Conservation (phyloP, 2,113 vertebrate genomes). For the Elephantulus edwardii region DNA sequence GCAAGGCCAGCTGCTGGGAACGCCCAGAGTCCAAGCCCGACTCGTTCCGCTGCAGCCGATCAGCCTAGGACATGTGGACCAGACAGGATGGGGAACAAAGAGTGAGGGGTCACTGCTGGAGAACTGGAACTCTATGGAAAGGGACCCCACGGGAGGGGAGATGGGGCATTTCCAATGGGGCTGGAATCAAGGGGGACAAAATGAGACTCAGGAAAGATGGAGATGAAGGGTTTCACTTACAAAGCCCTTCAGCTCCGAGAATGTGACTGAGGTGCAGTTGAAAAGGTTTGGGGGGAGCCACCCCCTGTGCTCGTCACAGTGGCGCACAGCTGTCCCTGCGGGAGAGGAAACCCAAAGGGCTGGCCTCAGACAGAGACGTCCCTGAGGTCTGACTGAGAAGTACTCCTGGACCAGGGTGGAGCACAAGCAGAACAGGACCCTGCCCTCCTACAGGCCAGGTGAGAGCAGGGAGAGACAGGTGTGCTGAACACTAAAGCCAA, state of each 20-base stretch:
- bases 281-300: conserved; percentile 96
- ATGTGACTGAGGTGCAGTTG: conserved; percentile 93
- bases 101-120: neutral
- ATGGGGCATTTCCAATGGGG: neutral
- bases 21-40: conserved; percentile 86
- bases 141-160: neutral
- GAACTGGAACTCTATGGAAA: neutral
- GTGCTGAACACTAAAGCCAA: neutral
- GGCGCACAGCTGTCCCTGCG: conserved; percentile 93
- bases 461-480: neutral
- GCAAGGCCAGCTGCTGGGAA: conserved; percentile 85
- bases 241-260: conserved; percentile 90
- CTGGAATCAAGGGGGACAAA: too few relatives aligned
- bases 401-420: neutral
- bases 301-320: conserved; percentile 96
- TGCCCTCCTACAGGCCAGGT: neutral
- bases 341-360: neutral
- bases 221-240: conserved; percentile 81
- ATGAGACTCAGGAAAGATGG: neutral
- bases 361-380: neutral
- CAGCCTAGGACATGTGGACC: conserved; percentile 81
- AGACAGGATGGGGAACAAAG: neutral
- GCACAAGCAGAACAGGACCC: neutral
- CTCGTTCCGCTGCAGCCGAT: conserved; percentile 86
- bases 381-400: neutral